These are phyloP conservation scores for Pteria penguin DNA, from an alignment of 2,888 invertebrate species.

Conservation along the genomic window DNA sequence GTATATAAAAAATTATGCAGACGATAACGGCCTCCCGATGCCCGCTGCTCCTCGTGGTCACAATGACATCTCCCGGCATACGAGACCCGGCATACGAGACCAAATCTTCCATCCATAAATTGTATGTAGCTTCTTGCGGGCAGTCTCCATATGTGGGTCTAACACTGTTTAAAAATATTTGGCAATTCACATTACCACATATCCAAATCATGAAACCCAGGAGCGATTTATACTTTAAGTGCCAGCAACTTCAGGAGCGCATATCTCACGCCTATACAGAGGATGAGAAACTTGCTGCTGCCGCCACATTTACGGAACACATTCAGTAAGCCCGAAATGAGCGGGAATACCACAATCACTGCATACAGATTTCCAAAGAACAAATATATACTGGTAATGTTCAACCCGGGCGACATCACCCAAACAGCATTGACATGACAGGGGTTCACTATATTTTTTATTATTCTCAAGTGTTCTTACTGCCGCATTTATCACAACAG, in stretches of 20 bases:
- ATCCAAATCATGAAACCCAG: neutral
- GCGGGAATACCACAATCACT: neutral
- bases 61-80: neutral
- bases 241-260: neutral
- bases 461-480: neutral
- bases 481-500: neutral
- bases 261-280: neutral
- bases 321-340: neutral
- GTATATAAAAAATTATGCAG: neutral
- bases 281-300: neutral
- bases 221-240: neutral
- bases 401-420: neutral
- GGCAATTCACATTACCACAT: neutral
- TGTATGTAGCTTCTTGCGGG: neutral
- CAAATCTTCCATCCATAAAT: neutral
- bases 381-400: neutral
- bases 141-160: neutral
- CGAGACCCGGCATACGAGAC: neutral
- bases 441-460: neutral
- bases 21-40: neutral
- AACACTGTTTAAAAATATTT: too few species aligned
- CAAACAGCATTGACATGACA: neutral
- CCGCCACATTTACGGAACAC: neutral
- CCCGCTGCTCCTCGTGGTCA: neutral
- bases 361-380: neutral